These are phyloP conservation scores for Myotis davidii DNA, from an alignment of 2,113 vertebrate species.

Conservation along the genomic window DNA sequence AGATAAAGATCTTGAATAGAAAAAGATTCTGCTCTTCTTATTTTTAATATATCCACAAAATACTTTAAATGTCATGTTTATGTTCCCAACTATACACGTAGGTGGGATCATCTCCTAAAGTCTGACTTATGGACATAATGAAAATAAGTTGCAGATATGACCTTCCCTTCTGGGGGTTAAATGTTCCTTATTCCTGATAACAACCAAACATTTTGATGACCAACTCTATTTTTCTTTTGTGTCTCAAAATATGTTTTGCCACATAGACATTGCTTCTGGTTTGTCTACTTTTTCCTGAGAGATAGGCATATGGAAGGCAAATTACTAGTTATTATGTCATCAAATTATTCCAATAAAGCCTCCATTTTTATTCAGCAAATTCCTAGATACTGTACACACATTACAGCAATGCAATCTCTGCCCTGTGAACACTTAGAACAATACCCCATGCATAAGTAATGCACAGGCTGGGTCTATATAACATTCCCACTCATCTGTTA, in stretches of 20 bases:
- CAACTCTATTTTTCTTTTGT: background rate
- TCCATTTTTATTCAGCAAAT: background rate
- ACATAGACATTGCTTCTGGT: background rate
- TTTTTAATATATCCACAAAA: background rate
- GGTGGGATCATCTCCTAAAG: background rate
- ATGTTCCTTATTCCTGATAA: background rate
- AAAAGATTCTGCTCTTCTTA: background rate
- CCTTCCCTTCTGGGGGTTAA: background rate
- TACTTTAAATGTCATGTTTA: background rate
- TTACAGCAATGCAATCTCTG: background rate
- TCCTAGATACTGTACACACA: background rate
- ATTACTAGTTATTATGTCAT: background rate
- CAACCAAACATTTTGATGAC: background rate
- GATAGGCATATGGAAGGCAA: background rate
- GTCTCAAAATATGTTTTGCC: background rate
- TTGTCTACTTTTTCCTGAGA: constrained; percentile 11
- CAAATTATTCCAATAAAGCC: background rate
- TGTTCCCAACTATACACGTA: background rate
- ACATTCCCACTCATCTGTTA: background rate
- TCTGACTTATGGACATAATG: background rate
- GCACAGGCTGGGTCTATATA: background rate
- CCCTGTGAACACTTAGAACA: background rate
- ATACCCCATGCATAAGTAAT: background rate
- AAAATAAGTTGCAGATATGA: background rate
- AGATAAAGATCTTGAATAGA: background rate